Evolutionary conservation across 1,140 invertebrate genomes (phyloP), one percentile per base, ranked within the genome.

Genomic region (Formica exsecta): DNA sequence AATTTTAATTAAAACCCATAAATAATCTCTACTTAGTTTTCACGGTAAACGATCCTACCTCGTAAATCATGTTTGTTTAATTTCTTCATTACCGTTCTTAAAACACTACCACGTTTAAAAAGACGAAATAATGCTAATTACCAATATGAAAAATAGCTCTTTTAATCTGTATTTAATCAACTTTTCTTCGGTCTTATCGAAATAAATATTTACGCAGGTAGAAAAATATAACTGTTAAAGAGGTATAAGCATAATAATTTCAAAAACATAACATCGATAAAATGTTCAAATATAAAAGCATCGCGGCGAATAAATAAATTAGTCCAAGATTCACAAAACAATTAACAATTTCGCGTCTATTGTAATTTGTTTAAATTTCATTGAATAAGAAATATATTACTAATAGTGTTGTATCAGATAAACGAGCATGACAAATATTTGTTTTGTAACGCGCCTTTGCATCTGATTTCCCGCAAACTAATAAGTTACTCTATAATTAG

Each of bases 401-500:
- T 73, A 59, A 81, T 44, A 51, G 59, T 59, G 71, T 73, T 48
- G 51, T 44, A 19, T n/a, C 6, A 8, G 32, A 19, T 62, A 41
- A 66, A 44, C 76, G 25, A 59, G 51, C 86, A 54, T 62, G 83
- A 71, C 89, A 90, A 91, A 91, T 90, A 91, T 91, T 91, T 91
- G 83, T 86, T 61, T 44, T 74, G 89, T 73, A 83, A 83, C 22
- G 25, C 79, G 71, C 86, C 86, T 85, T 66, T 87, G 81, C 86
- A 73, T 44, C 79, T 75, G 88, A 89, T 81, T 77, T 86, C 19
- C 76, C 86, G 77, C 81, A 62, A 91, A 88, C 89, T 91, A 90
- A 90, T 91, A 91, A 89, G 83, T 88, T 90, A 80, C 59, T 68
- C 81, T 90, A 87, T 91, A 91, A 91, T 91, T 91, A 91, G 89